Evolutionary conservation across 2,113 vertebrate species (phyloP).

Genomic region (Potamarius usumacintae): DNA sequence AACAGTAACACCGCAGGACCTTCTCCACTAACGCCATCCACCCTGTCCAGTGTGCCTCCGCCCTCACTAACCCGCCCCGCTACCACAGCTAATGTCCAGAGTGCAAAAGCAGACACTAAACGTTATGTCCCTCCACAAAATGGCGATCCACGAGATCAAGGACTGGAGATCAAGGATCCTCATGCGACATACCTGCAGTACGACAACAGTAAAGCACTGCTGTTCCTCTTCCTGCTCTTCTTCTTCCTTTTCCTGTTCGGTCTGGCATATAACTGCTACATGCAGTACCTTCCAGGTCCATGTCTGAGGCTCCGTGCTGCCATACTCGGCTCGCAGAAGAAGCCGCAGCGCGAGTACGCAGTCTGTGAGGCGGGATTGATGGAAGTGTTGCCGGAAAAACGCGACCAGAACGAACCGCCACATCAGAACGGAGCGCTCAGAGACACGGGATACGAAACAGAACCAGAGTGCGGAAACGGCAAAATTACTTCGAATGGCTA

Average conservation of each 20-base stretch:
- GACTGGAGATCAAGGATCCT: slow-evolving; percentile 69
- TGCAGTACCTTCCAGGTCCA: slow-evolving; percentile 87
- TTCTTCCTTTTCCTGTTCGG: slow-evolving; percentile 85
- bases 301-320: slow-evolving; percentile 85
- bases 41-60: slow-evolving; percentile 65
- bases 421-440: slow-evolving; percentile 79
- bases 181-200: slow-evolving; percentile 81
- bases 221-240: slow-evolving; percentile 89
- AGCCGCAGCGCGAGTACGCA: slow-evolving; percentile 76
- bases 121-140: slow-evolving; percentile 66
- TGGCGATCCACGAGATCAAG: background rate
- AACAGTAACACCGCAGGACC: slow-evolving; percentile 58
- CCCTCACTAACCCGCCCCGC: slow-evolving; percentile 71
- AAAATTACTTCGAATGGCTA: slow-evolving; percentile 72
- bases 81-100: slow-evolving; percentile 55
- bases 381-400: slow-evolving; percentile 80
- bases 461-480: slow-evolving; percentile 84
- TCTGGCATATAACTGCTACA: slow-evolving; percentile 91
- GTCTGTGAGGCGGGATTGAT: slow-evolving; percentile 86
- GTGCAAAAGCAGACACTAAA: slow-evolving; percentile 52
- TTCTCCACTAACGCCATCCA: slow-evolving; percentile 63
- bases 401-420: slow-evolving; percentile 66
- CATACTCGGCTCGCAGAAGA: slow-evolving; percentile 82
- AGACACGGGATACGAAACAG: slow-evolving; percentile 92
- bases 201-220: slow-evolving; percentile 82